Evolutionary conservation across 2,113 vertebrate genomes (phyloP).

Genomic region (Seriola rivoliana): DNA sequence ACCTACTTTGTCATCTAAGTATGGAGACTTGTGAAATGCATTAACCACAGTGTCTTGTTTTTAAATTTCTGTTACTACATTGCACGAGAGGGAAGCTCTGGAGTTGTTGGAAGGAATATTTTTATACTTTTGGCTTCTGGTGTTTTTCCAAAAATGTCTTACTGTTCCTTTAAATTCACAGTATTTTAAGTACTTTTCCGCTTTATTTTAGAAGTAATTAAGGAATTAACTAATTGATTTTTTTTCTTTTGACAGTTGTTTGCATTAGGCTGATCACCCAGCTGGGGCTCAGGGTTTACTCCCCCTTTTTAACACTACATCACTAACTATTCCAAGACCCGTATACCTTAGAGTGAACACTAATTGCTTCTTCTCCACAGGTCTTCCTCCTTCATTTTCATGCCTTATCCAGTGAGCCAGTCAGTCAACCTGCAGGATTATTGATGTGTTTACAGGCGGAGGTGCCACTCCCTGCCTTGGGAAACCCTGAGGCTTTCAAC

Average conservation of each 20-base stretch:
- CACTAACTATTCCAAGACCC: conserved; percentile 40
- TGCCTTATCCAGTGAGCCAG: conserved; percentile 55
- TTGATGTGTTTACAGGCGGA: conserved; percentile 71
- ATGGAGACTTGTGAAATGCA: conserved; percentile 54
- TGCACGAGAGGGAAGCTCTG: conserved; percentile 37
- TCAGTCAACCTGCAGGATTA: conserved; percentile 74
- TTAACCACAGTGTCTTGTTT: conserved; percentile 48
- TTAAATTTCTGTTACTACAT: not conserved
- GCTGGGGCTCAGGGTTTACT: conserved; percentile 22
- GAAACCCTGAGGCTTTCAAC: conserved; percentile 70
- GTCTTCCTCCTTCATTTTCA: conserved; percentile 55
- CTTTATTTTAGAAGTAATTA: no score
- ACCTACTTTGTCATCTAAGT: conserved; percentile 47
- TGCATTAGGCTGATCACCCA: conserved; percentile 24
- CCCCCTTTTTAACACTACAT: conserved; percentile 29
- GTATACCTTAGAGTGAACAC: conserved; percentile 43
- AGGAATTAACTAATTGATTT: conserved; percentile 9
- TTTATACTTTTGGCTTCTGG: not conserved
- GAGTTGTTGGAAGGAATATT: conserved; percentile 17
- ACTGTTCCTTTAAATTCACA: not conserved
- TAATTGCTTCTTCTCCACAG: conserved; percentile 65
- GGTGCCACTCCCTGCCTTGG: conserved; percentile 67
- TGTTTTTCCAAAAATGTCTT: not conserved
- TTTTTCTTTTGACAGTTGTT: conserved; percentile 9
- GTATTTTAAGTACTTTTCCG: not conserved